phyloP scores from a whole-genome alignment of 1,140 invertebrate species.

The Zaprionus davidi region DNA sequence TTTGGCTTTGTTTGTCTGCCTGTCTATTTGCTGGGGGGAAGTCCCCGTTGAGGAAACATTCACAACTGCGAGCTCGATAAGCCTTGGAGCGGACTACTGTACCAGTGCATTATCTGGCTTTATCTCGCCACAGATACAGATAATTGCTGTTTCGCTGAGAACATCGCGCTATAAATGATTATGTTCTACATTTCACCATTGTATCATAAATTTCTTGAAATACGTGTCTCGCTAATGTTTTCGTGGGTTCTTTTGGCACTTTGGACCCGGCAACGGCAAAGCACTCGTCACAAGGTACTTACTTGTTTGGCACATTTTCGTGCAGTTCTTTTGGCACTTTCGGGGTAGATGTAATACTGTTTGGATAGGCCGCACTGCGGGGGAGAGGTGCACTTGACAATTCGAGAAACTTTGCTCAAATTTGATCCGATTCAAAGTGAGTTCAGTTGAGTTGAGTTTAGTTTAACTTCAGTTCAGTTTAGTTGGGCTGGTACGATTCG shows the following conservation, averaged over 20 bases:
- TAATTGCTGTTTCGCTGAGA: slow-evolving; percentile 26
- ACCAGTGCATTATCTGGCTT: neutral
- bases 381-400: neutral
- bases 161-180: slow-evolving; percentile 45
- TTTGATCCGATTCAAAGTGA: neutral
- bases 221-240: neutral
- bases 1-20: neutral
- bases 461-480: neutral
- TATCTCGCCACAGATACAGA: neutral
- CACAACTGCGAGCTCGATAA: neutral
- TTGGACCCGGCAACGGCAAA: slow-evolving; percentile 6
- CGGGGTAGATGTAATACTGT: slow-evolving; percentile 3
- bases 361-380: neutral
- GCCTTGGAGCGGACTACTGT: neutral
- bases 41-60: neutral
- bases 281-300: slow-evolving; percentile 37
- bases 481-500: slow-evolving; percentile 9
- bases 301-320: slow-evolving; percentile 62
- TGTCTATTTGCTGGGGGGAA: neutral
- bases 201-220: slow-evolving; percentile 27
- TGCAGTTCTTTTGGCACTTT: neutral
- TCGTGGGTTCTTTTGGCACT: slow-evolving; percentile 6
- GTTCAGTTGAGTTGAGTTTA: neutral
- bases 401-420: neutral
- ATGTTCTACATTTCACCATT: slow-evolving; percentile 9